A percentile compares a stretch with the other conserved stretches of the same genome.
phyloP scores from a whole-genome alignment of 2,113 vertebrate genomes.

The human region DNA sequence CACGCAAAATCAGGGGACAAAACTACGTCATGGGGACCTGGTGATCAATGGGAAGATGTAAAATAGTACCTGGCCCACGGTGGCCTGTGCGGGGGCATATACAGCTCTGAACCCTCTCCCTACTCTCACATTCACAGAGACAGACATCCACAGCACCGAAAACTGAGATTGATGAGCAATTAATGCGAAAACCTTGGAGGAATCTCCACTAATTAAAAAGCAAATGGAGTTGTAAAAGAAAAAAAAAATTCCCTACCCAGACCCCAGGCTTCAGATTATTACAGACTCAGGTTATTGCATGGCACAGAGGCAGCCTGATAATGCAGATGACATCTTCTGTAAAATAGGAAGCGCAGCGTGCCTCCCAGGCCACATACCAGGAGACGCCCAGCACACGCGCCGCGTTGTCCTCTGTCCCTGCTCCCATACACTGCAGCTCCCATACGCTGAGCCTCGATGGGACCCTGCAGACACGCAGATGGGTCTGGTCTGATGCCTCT shows the following conservation, averaged over 20 bases:
- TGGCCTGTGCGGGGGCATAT: not conserved
- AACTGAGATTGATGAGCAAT: not conserved
- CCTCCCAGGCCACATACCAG: fast-evolving
- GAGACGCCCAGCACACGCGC: fast-evolving
- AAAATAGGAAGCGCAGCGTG: fast-evolving
- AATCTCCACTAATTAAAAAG: not conserved
- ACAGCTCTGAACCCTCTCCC: no score
- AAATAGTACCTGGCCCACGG: fast-evolving
- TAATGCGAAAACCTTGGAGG: not conserved
- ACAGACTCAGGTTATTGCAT: no score
- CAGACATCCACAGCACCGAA: not conserved
- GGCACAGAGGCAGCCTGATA: not conserved
- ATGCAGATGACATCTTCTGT: not conserved
- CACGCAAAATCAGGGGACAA: not conserved
- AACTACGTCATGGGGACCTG: fast-evolving
- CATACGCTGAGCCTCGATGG: fast-evolving
- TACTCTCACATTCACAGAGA: not conserved
- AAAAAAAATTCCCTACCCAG: not conserved
- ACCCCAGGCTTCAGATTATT: not conserved
- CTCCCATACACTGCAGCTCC: not conserved
- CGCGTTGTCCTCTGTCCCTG: fast-evolving
- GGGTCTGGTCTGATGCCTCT: not conserved
- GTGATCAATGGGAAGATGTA: fast-evolving
- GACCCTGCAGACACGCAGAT: not conserved
- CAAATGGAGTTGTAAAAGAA: slow-evolving; percentile 41